A percentile compares a stretch with the other conserved stretches of the same genome.
Conservation (phyloP, 2,888 invertebrate genomes). For the Harpalus rubripes region DNA sequence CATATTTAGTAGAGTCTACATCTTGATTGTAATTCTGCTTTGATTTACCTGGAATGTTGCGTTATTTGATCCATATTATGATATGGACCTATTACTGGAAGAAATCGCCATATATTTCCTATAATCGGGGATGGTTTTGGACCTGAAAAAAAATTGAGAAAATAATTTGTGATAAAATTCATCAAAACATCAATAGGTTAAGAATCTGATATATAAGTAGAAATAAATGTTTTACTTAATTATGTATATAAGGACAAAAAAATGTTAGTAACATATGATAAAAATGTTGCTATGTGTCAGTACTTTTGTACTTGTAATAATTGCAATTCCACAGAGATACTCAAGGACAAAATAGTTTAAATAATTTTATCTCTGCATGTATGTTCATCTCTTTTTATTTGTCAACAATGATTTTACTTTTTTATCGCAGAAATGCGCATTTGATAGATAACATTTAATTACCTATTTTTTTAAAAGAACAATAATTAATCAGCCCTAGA, state of each 20-base stretch:
- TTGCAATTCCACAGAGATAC: neutral
- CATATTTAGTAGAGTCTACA: too few relatives aligned
- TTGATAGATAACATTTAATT: neutral
- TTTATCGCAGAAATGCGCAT: neutral
- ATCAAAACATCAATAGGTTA: too few relatives aligned
- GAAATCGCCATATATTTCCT: conserved; percentile 68
- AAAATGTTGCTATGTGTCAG: neutral
- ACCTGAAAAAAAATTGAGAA: conserved; percentile 64
- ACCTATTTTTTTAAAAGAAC: neutral
- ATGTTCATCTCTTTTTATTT: neutral
- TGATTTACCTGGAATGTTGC: conserved; percentile 64
- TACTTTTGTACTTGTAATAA: neutral
- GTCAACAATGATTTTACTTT: conserved; percentile 3
- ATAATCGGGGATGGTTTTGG: conserved; percentile 73
- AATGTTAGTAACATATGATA: too few relatives aligned
- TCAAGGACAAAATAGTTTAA: neutral
- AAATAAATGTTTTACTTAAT: too few relatives aligned
- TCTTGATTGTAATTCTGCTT: neutral
- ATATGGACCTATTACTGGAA: conserved; percentile 57
- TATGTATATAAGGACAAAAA: too few relatives aligned
- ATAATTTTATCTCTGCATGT: neutral
- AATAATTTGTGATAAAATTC: too few relatives aligned
- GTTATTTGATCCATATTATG: conserved; percentile 69
- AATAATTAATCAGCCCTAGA: neutral
- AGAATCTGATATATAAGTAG: too few relatives aligned